Evolutionary conservation across 1,140 invertebrate species (phyloP).

Genomic region (Tribolium madens): DNA sequence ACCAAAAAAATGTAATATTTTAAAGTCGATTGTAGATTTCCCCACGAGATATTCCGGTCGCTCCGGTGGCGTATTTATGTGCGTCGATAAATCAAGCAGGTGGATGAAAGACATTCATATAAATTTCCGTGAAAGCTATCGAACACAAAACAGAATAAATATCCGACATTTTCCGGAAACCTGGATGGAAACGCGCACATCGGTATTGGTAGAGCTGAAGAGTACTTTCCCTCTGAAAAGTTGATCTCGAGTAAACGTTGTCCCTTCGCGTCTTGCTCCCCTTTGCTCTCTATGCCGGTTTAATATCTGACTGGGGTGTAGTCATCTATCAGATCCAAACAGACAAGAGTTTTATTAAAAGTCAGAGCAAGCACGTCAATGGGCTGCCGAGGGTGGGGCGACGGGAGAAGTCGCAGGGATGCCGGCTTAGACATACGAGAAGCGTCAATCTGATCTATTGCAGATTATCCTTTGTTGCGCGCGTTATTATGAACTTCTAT

Average conservation of each 20-base stretch:
- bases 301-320: constrained; percentile 67
- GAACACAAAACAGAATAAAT: constrained; percentile 54
- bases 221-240: constrained; percentile 56
- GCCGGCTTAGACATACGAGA: constrained; percentile 53
- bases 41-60: neutral
- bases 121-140: constrained; percentile 52
- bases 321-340: constrained; percentile 68
- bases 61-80: constrained; percentile 22
- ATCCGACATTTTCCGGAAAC: constrained; percentile 42
- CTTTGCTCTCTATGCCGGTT: constrained; percentile 58
- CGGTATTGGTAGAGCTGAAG: constrained; percentile 51
- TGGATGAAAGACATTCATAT: constrained; percentile 53
- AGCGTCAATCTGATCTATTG: constrained; percentile 53
- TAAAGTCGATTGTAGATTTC: neutral
- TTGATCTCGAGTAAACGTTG: constrained; percentile 56
- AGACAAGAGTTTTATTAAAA: constrained; percentile 65
- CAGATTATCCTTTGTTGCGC: constrained; percentile 46
- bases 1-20: neutral
- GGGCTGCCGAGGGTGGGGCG: constrained; percentile 54
- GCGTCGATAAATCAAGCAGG: constrained; percentile 47
- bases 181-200: constrained; percentile 50
- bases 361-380: constrained; percentile 66
- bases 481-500: constrained; percentile 41
- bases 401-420: constrained; percentile 43
- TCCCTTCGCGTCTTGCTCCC: constrained; percentile 47